A percentile compares a stretch with the other conserved stretches of the same genome.
phyloP scores from a whole-genome alignment of 2,888 invertebrate genomes.

The Diogma glabrata region DNA sequence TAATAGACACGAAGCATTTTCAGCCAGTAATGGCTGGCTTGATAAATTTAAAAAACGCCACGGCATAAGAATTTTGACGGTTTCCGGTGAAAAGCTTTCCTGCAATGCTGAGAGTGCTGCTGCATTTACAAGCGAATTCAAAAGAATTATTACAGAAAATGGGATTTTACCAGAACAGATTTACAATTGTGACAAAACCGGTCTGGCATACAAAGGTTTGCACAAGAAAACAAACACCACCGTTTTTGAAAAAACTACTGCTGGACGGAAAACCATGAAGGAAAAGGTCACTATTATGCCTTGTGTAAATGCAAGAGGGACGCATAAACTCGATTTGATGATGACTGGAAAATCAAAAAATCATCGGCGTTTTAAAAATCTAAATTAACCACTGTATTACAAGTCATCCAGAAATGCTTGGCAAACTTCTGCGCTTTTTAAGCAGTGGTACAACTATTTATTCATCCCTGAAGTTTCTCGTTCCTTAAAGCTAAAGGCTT shows the following conservation, averaged over 20 bases:
- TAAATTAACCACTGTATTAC: background rate
- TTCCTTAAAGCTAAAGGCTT: background rate
- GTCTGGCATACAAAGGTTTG: background rate
- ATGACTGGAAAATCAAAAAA: no score
- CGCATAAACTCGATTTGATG: no score
- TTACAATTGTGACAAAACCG: no score
- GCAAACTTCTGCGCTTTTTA: background rate
- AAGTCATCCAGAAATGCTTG: background rate
- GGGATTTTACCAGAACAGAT: background rate
- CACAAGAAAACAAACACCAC: background rate
- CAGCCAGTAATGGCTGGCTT: conserved; percentile 1
- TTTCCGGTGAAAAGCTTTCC: background rate
- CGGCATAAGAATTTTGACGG: no score
- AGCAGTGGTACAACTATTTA: background rate
- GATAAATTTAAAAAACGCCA: background rate
- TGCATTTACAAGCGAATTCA: background rate
- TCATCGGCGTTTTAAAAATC: background rate
- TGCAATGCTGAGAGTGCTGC: background rate
- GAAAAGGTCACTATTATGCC: no score
- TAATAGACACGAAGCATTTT: background rate
- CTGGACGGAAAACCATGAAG: no score
- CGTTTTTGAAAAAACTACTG: no score
- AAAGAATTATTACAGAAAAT: background rate
- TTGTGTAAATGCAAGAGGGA: no score
- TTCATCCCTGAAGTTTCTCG: background rate